These are phyloP conservation scores for Lepisosteus osseus DNA, from an alignment of 2,113 vertebrate species.

Conservation along the genomic window DNA sequence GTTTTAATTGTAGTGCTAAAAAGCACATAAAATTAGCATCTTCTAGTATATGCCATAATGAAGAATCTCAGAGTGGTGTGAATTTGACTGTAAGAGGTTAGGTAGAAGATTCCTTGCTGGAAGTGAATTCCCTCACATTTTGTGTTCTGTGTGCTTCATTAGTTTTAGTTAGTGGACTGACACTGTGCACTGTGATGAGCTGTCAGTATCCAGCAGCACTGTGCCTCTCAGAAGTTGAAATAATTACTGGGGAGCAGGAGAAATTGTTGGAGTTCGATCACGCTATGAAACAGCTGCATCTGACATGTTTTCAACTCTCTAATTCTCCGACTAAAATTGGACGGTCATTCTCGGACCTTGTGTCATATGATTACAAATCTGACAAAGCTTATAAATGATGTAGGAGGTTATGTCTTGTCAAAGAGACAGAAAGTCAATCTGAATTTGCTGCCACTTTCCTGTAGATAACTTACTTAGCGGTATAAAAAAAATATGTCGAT, in stretches of 20 bases:
- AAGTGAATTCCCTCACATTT: slow-evolving; percentile 28
- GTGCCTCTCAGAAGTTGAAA: slow-evolving; percentile 43
- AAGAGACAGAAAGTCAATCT: slow-evolving; percentile 1
- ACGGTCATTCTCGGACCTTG: not conserved
- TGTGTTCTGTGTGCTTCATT: slow-evolving; percentile 43
- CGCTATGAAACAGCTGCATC: slow-evolving; percentile 31
- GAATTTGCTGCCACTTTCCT: not conserved
- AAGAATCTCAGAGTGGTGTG: too few species aligned
- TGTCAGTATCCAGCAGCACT: slow-evolving; percentile 45
- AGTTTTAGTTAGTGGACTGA: slow-evolving; percentile 42
- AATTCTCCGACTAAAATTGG: not conserved
- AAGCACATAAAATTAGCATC: too few species aligned
- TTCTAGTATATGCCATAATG: too few species aligned
- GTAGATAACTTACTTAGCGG: not conserved
- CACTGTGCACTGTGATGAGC: slow-evolving; percentile 39
- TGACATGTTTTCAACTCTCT: slow-evolving; percentile 19
- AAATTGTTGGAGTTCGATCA: slow-evolving; percentile 10
- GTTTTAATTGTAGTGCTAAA: too few species aligned
- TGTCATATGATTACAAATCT: not conserved
- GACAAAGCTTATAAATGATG: not conserved
- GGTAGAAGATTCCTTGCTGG: slow-evolving; percentile 4
- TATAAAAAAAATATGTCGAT: not conserved
- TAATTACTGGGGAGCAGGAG: slow-evolving; percentile 48
- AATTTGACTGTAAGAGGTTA: too few species aligned
- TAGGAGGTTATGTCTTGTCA: not conserved